Evolutionary conservation across 2,797 vertebrate genomes (phyloP), one percentile per base, ranked within the genome.

Genomic region (Macrochelys suwanniensis): DNA sequence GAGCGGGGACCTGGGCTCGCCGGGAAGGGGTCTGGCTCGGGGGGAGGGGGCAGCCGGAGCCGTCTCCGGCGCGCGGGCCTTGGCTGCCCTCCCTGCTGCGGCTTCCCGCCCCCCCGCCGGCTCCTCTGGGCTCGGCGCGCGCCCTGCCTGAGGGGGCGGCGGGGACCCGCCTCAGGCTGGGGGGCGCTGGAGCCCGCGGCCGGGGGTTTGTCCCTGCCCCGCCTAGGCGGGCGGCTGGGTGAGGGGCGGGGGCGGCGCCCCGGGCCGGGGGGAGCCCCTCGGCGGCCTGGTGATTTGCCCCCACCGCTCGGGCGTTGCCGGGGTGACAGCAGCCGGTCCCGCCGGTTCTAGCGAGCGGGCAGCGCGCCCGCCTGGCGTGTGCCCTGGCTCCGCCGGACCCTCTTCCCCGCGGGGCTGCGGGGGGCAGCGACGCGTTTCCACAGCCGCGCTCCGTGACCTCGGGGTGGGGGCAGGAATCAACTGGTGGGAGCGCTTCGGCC

Each of bases 261-360:
- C 50, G 59, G 47, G 31, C 56, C 3, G n/a, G 26, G 10, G 19
- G 42, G 82, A 53, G 51, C 3, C 25, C 47, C 45, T 12, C 68
- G 45, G 80, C 31, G 85, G 89, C 83, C 88, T 5, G 6, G 17
- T 68, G 93, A 82, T 89, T 89, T 87, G 42, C 16, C 82, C 91
- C 54, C 21, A 28, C 80, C 51, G 87, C 88, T 87, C 87, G 77
- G 78, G 74, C 42, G 1, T 77, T 59, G 87, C 92, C 77, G 25
- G 80, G 21, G 84, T 90, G 94, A 84, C 85, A 80, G 94, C 81
- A 83, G 91, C 94, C 87, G 89, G 96, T 95, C 93, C 16, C 84
- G 77, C 92, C 6, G 93, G 92, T 88, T 85, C 92, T 25, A 61
- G 59, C 11, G 49, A 68, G 42, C 57, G 57, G 57, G 57, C 28